These are phyloP conservation scores for Didymodactylos carnosus DNA, from an alignment of 2,888 invertebrate genomes.

Conservation along the genomic window DNA sequence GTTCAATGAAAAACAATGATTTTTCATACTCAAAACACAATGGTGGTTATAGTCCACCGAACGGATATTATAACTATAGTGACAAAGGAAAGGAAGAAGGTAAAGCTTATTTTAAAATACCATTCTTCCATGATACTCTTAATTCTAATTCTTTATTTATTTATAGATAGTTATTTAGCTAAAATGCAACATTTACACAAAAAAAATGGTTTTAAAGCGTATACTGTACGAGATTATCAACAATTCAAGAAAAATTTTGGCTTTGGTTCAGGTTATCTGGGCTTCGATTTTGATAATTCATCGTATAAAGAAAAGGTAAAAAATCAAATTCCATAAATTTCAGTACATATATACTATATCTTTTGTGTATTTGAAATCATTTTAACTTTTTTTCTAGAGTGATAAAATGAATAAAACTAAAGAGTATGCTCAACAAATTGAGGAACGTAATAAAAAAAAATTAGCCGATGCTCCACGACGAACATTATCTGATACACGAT, in stretches of 20 bases:
- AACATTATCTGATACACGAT: neutral
- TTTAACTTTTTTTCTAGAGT: neutral
- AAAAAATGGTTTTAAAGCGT: neutral
- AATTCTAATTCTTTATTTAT: neutral
- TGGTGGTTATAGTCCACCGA: neutral
- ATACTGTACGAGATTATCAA: conserved; percentile 7
- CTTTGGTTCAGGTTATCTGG: conserved; percentile 1
- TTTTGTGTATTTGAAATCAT: neutral
- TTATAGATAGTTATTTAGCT: conserved; percentile 10
- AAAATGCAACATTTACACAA: neutral
- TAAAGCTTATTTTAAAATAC: neutral
- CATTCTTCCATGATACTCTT: neutral
- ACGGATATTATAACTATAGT: neutral
- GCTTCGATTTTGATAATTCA: conserved; percentile 4
- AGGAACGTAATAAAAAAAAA: conserved; percentile 6
- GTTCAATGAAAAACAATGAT: no score
- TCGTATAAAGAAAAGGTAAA: conserved; percentile 9
- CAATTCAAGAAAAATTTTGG: conserved; percentile 8
- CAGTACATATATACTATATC: neutral
- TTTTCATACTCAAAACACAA: no score
- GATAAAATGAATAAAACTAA: neutral
- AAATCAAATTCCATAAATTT: neutral
- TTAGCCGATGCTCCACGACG: neutral
- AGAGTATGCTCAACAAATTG: conserved; percentile 6
- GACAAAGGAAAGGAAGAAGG: neutral